phyloP scores from a whole-genome alignment of 2,797 vertebrate species.

The Rhynchonycteris naso region DNA sequence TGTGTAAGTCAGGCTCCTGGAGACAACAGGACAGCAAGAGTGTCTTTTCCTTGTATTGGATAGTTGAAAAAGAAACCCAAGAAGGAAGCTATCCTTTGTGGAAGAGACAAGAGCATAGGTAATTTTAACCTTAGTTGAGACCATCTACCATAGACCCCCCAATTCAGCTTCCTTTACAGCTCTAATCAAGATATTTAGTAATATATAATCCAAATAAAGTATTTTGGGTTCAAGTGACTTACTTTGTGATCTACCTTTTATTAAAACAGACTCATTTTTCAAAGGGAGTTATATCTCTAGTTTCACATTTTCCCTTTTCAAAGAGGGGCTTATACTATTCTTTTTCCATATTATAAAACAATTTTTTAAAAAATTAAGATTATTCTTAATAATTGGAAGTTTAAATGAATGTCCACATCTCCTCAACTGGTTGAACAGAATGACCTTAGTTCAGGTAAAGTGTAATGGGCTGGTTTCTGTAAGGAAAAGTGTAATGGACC shows the following conservation, averaged over 20 bases:
- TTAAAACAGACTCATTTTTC: not conserved
- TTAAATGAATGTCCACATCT: not conserved
- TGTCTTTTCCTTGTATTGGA: not conserved
- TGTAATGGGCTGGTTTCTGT: not conserved
- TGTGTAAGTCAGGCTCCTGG: not conserved
- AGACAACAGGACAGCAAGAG: not conserved
- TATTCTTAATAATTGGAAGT: not conserved
- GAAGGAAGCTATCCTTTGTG: not conserved
- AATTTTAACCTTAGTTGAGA: not conserved
- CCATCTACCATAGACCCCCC: not conserved
- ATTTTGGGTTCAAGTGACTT: conserved; percentile 38
- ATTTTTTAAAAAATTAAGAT: not conserved
- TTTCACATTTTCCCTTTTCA: conserved; percentile 47
- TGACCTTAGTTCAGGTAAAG: not conserved
- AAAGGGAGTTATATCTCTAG: conserved; percentile 21
- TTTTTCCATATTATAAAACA: not conserved
- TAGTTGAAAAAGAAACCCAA: not conserved
- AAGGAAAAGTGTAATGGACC: not conserved
- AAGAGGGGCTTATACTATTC: not conserved
- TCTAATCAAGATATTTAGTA: not conserved
- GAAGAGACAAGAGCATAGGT: conserved; percentile 9
- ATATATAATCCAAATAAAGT: not conserved
- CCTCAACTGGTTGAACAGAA: not conserved
- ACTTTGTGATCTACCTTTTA: conserved; percentile 41
- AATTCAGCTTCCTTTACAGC: not conserved